phyloP scores from a whole-genome alignment of 2,797 vertebrate genomes.

The Gila robusta region DNA sequence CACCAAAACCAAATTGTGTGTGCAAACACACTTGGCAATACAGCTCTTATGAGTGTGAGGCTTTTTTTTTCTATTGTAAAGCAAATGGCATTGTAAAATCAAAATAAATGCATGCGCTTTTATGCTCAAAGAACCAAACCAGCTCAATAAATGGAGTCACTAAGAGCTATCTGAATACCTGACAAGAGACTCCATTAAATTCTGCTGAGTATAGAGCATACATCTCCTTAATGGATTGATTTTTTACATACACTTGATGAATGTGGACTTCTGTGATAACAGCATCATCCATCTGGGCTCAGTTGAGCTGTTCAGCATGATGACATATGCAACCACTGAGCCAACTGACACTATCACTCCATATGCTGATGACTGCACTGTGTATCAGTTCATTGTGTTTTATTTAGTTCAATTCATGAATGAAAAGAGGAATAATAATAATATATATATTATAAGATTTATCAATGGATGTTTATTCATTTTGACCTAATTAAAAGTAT shows the following conservation, averaged over 20 bases:
- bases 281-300: conserved; percentile 13
- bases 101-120: conserved; percentile 3
- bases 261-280: conserved; percentile 8
- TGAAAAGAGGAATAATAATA: background rate
- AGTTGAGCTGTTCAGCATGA: background rate
- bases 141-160: background rate
- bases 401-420: background rate
- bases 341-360: conserved; percentile 6
- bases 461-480: background rate
- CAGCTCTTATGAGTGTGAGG: background rate
- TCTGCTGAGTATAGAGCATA: background rate
- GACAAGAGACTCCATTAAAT: conserved; percentile 2
- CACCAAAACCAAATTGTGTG: background rate
- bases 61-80: background rate
- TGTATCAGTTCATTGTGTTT: background rate
- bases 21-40: background rate
- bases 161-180: background rate
- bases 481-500: background rate
- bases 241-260: conserved; percentile 27
- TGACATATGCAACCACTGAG: background rate
- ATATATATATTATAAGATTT: background rate
- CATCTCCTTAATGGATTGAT: conserved; percentile 8
- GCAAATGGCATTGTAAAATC: background rate
- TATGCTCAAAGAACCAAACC: background rate
- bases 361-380: background rate